Conservation (phyloP, 2,888 invertebrate species). For the Trissolcus brochymenae region DNA sequence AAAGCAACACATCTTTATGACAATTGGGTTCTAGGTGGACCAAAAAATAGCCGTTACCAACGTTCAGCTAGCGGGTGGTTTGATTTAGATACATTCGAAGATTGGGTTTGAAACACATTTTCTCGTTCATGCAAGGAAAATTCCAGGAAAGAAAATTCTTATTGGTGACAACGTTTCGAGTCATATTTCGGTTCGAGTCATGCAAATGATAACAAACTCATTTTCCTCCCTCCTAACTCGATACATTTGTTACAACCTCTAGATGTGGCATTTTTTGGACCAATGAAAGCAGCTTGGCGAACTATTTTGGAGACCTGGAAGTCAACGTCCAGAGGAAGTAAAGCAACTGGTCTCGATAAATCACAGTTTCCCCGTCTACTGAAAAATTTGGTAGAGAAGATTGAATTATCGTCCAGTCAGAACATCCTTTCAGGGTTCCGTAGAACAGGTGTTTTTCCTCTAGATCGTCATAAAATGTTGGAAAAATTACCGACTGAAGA, state of each 20-base stretch:
- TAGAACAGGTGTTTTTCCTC: too few relatives aligned
- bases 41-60: neutral
- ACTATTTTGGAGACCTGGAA: constrained; percentile 23
- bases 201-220: constrained; percentile 4
- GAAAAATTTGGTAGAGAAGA: constrained; percentile 4
- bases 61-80: neutral
- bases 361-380: constrained; percentile 13
- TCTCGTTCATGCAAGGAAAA: too few relatives aligned
- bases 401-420: neutral
- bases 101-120: neutral
- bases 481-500: too few relatives aligned
- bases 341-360: constrained; percentile 13
- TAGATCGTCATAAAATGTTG: too few relatives aligned
- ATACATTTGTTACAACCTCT: constrained; percentile 18
- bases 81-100: neutral
- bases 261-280: constrained; percentile 27
- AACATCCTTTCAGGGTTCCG: too few relatives aligned
- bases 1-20: neutral
- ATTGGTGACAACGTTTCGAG: constrained; percentile 13
- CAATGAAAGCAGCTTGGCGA: constrained; percentile 25
- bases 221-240: constrained; percentile 16
- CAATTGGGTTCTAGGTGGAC: neutral
- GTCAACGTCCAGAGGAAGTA: constrained; percentile 11
- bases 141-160: constrained; percentile 3
- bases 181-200: constrained; percentile 5